A percentile compares a stretch with the other conserved stretches of the same genome.
Evolutionary conservation across 2,113 vertebrate species (phyloP).

Genomic region (Acanthochromis polyacanthus): DNA sequence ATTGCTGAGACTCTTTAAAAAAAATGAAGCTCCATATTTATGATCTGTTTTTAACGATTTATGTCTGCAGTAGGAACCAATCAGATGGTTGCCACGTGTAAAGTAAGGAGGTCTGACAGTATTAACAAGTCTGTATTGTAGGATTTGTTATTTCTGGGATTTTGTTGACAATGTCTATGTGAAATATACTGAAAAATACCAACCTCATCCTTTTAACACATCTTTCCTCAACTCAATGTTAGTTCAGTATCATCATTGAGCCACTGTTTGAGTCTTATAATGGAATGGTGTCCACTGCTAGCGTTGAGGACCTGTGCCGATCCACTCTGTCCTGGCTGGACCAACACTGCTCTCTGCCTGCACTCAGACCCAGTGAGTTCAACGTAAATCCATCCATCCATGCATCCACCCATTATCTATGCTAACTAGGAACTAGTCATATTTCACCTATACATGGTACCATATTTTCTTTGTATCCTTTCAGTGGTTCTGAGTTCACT

Average conservation of each 20-base stretch:
- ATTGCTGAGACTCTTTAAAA: too few relatives aligned
- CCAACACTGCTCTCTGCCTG: slow-evolving; percentile 94
- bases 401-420: too few relatives aligned
- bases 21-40: too few relatives aligned
- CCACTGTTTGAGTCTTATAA: slow-evolving; percentile 98
- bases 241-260: slow-evolving; percentile 97
- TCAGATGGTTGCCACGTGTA: too few relatives aligned
- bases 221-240: slow-evolving; percentile 83
- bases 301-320: slow-evolving; percentile 90
- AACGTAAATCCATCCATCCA: too few relatives aligned
- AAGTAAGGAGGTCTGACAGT: too few relatives aligned
- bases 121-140: too few relatives aligned
- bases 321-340: slow-evolving; percentile 95
- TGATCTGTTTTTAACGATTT: background rate
- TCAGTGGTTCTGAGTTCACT: slow-evolving; percentile 94
- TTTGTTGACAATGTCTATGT: too few relatives aligned
- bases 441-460: too few relatives aligned
- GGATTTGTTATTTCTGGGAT: too few relatives aligned
- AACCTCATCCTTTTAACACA: background rate
- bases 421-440: too few relatives aligned
- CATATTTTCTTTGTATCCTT: slow-evolving; percentile 2
- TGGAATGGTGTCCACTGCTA: slow-evolving; percentile 94
- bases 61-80: background rate
- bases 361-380: slow-evolving; percentile 92
- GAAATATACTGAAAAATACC: too few relatives aligned